Conservation (phyloP, 2,113 vertebrate species). For the Cochlearius cochlearius region DNA sequence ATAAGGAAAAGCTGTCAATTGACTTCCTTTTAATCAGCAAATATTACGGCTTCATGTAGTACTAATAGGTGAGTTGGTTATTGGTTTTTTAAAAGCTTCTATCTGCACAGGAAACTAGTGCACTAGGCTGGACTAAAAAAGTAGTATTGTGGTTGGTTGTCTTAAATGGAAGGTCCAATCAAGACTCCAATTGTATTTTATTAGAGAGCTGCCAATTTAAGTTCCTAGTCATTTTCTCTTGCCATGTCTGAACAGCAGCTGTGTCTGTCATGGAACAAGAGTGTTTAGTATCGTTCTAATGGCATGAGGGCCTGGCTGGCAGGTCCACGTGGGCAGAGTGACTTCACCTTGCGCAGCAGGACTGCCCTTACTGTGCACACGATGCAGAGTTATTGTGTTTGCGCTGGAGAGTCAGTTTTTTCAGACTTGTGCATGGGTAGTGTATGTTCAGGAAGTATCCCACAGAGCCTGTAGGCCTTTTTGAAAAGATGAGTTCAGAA, state of each 20-base stretch:
- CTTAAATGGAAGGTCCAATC: background rate
- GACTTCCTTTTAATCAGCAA: background rate
- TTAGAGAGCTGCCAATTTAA: background rate
- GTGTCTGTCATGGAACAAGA: background rate
- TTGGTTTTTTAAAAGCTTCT: background rate
- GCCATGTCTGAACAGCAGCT: background rate
- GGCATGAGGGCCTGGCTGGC: background rate
- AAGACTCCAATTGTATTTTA: background rate
- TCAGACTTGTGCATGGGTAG: background rate
- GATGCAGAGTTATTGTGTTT: background rate
- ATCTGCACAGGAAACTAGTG: background rate
- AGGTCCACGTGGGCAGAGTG: background rate
- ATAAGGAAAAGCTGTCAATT: background rate
- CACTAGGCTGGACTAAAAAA: background rate
- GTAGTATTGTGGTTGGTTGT: accelerated
- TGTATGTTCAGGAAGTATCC: background rate
- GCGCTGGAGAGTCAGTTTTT: background rate
- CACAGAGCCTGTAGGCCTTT: background rate
- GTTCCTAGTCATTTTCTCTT: background rate
- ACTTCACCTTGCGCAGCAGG: background rate
- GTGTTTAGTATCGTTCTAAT: background rate
- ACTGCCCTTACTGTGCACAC: background rate
- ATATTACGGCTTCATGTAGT: background rate
- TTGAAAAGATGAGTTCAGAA: background rate
- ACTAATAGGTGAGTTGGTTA: background rate